These are phyloP conservation scores for Neodiprion fabricii DNA, from an alignment of 1,140 invertebrate species.

Conservation along the genomic window DNA sequence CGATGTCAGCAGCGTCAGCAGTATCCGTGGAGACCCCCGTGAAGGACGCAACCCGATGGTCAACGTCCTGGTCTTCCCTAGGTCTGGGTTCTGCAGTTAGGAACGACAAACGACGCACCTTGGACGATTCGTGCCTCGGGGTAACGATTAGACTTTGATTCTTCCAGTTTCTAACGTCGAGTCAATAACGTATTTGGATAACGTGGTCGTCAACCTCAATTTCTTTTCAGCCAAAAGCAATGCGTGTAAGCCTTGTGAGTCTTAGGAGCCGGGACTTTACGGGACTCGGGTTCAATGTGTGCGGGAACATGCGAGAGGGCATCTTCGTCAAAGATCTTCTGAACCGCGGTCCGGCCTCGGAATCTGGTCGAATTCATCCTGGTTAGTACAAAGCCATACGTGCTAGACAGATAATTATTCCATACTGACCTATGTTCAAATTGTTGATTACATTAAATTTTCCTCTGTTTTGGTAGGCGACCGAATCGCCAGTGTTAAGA, in stretches of 20 bases:
- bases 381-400: constrained; percentile 63
- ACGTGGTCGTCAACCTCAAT: constrained; percentile 8
- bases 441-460: constrained; percentile 11
- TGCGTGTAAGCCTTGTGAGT: constrained; percentile 68
- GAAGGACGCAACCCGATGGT: constrained; percentile 54
- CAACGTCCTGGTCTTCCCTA: constrained; percentile 64
- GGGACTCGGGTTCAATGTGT: constrained; percentile 88
- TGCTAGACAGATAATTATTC: too few species aligned
- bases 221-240: constrained; percentile 52
- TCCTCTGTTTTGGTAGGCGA: constrained; percentile 71
- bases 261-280: constrained; percentile 88
- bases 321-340: constrained; percentile 88
- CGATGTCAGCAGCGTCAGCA: constrained; percentile 45
- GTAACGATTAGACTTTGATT: constrained; percentile 53
- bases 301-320: constrained; percentile 87
- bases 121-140: constrained; percentile 72
- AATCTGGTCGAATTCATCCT: constrained; percentile 81
- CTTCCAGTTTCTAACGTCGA: constrained; percentile 12
- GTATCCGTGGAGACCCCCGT: constrained; percentile 55
- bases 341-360: constrained; percentile 85
- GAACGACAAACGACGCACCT: constrained; percentile 64
- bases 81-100: constrained; percentile 55
- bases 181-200: not conserved
- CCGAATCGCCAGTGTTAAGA: constrained; percentile 83
- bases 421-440: not conserved